phyloP scores from a whole-genome alignment of 2,888 invertebrate genomes.

The Aphidoletes aphidimyza region DNA sequence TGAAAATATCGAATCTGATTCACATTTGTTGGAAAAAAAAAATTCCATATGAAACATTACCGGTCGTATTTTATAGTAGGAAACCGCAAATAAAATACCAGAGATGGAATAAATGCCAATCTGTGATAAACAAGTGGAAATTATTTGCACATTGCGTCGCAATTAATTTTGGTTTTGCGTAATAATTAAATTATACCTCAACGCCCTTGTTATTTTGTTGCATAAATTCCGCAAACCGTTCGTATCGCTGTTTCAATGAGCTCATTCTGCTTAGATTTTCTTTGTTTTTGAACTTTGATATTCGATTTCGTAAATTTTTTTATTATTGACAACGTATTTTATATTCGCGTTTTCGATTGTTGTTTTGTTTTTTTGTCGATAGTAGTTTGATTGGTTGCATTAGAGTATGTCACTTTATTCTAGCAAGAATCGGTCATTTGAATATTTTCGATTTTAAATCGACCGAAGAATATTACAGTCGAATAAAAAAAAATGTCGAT shows the following conservation, averaged over 20 bases:
- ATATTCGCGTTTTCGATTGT: too few species aligned
- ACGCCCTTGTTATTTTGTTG: slow-evolving; percentile 54
- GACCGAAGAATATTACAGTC: too few species aligned
- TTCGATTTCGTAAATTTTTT: background rate
- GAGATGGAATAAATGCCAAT: slow-evolving; percentile 72
- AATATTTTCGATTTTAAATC: too few species aligned
- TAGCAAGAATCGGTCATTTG: too few species aligned
- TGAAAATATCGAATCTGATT: too few species aligned
- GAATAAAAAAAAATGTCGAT: background rate
- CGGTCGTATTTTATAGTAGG: slow-evolving; percentile 72
- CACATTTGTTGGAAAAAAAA: too few species aligned
- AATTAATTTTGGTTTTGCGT: background rate
- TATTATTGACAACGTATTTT: too few species aligned
- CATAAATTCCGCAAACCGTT: slow-evolving; percentile 54
- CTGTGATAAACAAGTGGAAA: slow-evolving; percentile 63
- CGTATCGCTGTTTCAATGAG: slow-evolving; percentile 38
- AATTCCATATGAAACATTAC: slow-evolving; percentile 64
- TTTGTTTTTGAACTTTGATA: slow-evolving; percentile 33
- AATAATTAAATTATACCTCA: slow-evolving; percentile 48
- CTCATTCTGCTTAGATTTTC: background rate
- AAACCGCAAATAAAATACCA: slow-evolving; percentile 69
- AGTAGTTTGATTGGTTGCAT: too few species aligned
- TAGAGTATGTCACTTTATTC: too few species aligned
- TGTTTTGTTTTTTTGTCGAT: too few species aligned
- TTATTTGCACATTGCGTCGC: slow-evolving; percentile 50